Evolutionary conservation across 2,888 invertebrate genomes (phyloP), one percentile per base, ranked within the genome.

Genomic region (Apoderus coryli): DNA sequence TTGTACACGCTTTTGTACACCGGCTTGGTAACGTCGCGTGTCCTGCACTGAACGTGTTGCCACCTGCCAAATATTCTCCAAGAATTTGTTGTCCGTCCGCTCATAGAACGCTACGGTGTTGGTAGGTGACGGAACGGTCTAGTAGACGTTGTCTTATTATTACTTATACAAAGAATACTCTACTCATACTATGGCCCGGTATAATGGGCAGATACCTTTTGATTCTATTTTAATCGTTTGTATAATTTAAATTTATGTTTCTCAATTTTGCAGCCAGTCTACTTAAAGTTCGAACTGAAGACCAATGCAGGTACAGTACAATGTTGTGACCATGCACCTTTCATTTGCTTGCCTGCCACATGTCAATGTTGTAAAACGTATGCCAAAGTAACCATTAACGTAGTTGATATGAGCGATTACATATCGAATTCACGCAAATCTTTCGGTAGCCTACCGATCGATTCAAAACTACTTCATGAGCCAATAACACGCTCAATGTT

Each of bases 271-370:
- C 75, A 84, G 84, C 84, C 84, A 49, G 78, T 82, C 59, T 81
- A 73, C 65, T 66, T 81, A 46, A 72, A 69, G 52, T 66, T 76
- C 60, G 62, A 68, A 58, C 67, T 84, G 45, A 68, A 69, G 52
- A 62, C 66, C 50, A 72, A 76, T 54, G 67, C 80, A 81, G 82
- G 84, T 81, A 80, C 63, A 58, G 60, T 74, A 56, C 60, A 62
- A 52, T 74, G 75, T 67, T 61, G 63, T 57, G 52, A 57, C 45
- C 57, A 54, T 42, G 49, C 53, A 39, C 49, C 57, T 29, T 56
- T 59, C 33, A 61, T 62, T 54, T 58, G 58, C 57, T 57, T 59
- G 59, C 56, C 59, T 50, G 52, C 47, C 48, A 56, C 50, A 53
- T 65, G 59, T 58, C 60, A 45, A 38, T 59, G 57, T 52, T 59